phyloP scores from a whole-genome alignment of 2,888 invertebrate genomes.

The Phymatocera aterrima region DNA sequence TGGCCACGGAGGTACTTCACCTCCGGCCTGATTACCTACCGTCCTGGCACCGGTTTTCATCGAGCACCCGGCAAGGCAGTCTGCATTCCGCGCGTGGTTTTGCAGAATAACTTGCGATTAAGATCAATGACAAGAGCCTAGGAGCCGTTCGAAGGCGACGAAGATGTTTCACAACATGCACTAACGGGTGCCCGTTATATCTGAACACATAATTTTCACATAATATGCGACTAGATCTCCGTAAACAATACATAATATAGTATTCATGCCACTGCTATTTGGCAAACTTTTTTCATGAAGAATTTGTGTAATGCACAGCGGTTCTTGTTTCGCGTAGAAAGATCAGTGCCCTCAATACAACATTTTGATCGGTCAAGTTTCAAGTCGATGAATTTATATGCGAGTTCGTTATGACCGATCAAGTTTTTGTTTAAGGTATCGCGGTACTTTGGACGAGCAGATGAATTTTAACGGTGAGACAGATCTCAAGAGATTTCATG shows the following conservation, averaged over 20 bases:
- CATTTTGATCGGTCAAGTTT: background rate
- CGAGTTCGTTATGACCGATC: conserved; percentile 15
- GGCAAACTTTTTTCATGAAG: too few relatives aligned
- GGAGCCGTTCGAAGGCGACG: conserved; percentile 41
- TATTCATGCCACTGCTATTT: too few relatives aligned
- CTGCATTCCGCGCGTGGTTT: conserved; percentile 44
- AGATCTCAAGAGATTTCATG: background rate
- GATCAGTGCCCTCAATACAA: background rate
- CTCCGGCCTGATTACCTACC: conserved; percentile 44
- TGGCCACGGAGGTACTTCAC: conserved; percentile 41
- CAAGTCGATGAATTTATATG: background rate
- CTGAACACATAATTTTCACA: background rate
- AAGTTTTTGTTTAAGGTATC: background rate
- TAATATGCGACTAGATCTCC: background rate
- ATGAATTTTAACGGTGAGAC: background rate
- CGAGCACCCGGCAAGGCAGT: conserved; percentile 46
- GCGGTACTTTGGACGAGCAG: background rate
- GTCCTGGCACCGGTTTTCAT: conserved; percentile 43
- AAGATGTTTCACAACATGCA: conserved; percentile 54
- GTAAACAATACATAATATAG: too few relatives aligned
- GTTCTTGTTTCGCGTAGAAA: background rate
- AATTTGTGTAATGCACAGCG: too few relatives aligned
- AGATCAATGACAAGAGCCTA: conserved; percentile 53
- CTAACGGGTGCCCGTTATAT: background rate
- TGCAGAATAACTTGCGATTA: conserved; percentile 53